Conservation (phyloP, 2,113 vertebrate genomes). For the Thamnaconus septentrionalis region DNA sequence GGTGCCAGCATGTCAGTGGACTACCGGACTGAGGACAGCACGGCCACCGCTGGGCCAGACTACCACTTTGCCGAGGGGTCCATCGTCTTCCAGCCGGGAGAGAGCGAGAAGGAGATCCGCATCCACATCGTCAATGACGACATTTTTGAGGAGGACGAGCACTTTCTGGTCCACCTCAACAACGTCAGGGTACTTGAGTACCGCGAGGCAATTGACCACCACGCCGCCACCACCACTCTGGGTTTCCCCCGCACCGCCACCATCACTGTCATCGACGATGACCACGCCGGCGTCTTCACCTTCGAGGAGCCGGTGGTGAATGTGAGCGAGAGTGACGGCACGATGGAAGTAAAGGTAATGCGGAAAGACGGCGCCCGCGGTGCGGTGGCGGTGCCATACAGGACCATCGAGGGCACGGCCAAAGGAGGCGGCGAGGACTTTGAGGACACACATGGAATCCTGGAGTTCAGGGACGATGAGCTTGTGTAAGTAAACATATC, state of each 20-base stretch:
- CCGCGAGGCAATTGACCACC: constrained; percentile 59
- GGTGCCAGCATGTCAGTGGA: constrained; percentile 82
- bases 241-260: constrained; percentile 85
- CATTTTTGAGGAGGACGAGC: constrained; percentile 97
- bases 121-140: constrained; percentile 94
- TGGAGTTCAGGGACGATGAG: constrained; percentile 95
- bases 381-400: constrained; percentile 90
- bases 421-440: constrained; percentile 97
- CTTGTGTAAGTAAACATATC: constrained; percentile 86
- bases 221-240: constrained; percentile 75
- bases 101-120: constrained; percentile 89
- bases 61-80: constrained; percentile 88
- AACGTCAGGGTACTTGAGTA: constrained; percentile 78
- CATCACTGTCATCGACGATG: constrained; percentile 93
- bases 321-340: constrained; percentile 89
- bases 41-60: constrained; percentile 91
- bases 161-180: constrained; percentile 93
- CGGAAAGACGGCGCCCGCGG: constrained; percentile 90
- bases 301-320: constrained; percentile 87
- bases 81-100: constrained; percentile 87
- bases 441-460: constrained; percentile 90
- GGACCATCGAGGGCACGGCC: constrained; percentile 88
- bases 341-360: constrained; percentile 93
- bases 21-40: constrained; percentile 93
- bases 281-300: constrained; percentile 93